Evolutionary conservation across 1,140 invertebrate species (phyloP).

Genomic region (Panonychus citri): DNA sequence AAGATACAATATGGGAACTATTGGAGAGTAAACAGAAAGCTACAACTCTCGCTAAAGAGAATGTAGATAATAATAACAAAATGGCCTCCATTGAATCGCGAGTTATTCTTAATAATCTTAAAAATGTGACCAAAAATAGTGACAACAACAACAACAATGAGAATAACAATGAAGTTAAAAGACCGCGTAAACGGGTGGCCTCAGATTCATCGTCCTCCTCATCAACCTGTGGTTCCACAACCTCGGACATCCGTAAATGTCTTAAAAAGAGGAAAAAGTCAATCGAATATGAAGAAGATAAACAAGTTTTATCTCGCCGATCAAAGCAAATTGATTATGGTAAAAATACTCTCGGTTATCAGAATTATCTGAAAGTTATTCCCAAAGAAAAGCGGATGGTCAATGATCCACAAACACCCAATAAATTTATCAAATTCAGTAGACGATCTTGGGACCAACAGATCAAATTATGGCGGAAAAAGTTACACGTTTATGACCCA

Average conservation of each 20-base stretch:
- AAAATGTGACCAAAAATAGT: too few species aligned
- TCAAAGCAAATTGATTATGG: slow-evolving; percentile 88
- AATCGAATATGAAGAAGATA: slow-evolving; percentile 37
- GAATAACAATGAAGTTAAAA: too few species aligned
- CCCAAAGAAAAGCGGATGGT: slow-evolving; percentile 38
- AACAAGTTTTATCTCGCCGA: slow-evolving; percentile 39
- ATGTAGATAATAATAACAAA: too few species aligned
- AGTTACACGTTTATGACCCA: slow-evolving; percentile 58
- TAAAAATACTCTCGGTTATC: slow-evolving; percentile 71
- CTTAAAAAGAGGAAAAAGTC: background rate
- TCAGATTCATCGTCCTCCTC: too few species aligned
- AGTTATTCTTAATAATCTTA: too few species aligned
- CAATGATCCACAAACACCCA: slow-evolving; percentile 60
- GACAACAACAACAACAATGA: too few species aligned
- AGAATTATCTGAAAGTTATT: slow-evolving; percentile 43
- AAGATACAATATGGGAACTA: background rate
- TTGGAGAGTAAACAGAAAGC: background rate
- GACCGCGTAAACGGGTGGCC: too few species aligned
- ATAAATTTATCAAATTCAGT: slow-evolving; percentile 62
- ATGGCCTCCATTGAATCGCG: too few species aligned
- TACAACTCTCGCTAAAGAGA: too few species aligned
- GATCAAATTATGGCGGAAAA: slow-evolving; percentile 58
- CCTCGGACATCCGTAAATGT: too few species aligned
- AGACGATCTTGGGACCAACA: slow-evolving; percentile 61
- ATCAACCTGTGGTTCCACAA: too few species aligned